Base-by-base conservation (phyloP, 2,888 invertebrate species). In the Morpho achilles region DNA sequence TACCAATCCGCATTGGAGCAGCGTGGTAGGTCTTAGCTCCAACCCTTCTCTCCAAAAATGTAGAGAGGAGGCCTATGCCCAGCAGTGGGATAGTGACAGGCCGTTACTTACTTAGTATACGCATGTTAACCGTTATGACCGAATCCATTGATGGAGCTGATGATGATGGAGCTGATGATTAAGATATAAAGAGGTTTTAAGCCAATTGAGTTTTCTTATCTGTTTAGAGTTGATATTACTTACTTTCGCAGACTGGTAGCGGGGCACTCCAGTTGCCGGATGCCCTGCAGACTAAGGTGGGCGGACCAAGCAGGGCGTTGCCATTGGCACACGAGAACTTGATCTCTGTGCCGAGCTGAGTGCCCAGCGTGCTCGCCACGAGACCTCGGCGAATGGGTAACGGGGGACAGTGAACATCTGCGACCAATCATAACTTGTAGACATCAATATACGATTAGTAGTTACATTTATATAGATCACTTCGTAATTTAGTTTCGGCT, bases 261-360 rank as follows among this genome's bases (percentile, higher is more conserved):
- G 95, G 95, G 0, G 95, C 93, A 69, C 95, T 96, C 97, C 97
- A 97, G 78, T 96, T 96, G 39, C 96, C 96, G 22, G 96, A 96
- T 0, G 96, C 95, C n/a, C 95, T 84, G 78, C 97, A 97, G 50
- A 89, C 79, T 40, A 96, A 91, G 71, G 94, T 93, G 3, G 94
- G 92, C 2, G 95, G 92, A 5, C 97, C 97, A 56, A 96, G 94
- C 47, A 97, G 84, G 0, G 95, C 94, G 75, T 96, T 96, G 3
- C 96, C 96, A 71, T 96, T 95, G 9, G 94, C 93, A 75, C 96
- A 97, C 40, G 93, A 93, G 80, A 96, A 94, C 61, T 92, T 89
- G 50, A 96, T 93, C 73, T 93, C 93, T 0, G 96, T 93, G 69
- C 95, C 95, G 77, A 97, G 92, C 72, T 93, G 93, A 0, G 95